Evolutionary conservation across 2,113 vertebrate species (phyloP), one percentile per base, ranked within the genome.

Genomic region (Herpetotheres cachinnans): DNA sequence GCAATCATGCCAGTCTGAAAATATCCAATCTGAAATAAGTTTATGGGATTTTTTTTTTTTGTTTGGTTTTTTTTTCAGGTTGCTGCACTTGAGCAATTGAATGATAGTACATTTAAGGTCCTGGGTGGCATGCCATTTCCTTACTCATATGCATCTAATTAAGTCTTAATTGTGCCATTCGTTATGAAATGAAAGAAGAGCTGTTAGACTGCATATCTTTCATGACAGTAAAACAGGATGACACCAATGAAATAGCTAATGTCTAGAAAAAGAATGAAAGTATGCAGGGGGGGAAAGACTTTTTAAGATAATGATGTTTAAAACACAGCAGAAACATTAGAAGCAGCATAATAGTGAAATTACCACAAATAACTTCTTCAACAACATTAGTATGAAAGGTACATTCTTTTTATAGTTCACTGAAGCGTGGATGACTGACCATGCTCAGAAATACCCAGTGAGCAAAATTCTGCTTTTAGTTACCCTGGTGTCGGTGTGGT

Each of bases 151-250:
- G 65, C 95, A 94, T 97, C 90, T 95, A 97, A 98, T 98, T 98
- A 98, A 97, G 95, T 93, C 96, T 95, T 98, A 98, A 98, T 98
- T 98, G 95, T 97, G 72, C 78, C 44, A 71, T 95, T 97, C 16
- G 0, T 96, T 97, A 86, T 84, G 82, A 96, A 97, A 97, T 96
- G 89, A 97, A 98, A 97, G 90, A 97, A 96, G 90, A 71, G 72
- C 71, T 96, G 74, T 92, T 97, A 89, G 59, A 80, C 86, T 94
- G 42, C 47, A 54, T 95, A 72, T 96, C 94, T 96, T 97, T 92
- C 65, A 27, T 71, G 78, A 87, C 62, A 93, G 63, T 92, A 95
- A 96, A 96, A 88, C n/a, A 91, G 80, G 66, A 84, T 94, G 76
- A 81, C 77, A 81, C 36, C 1, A 3, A 52, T 46, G 87, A 93